Base-by-base conservation (phyloP, 2,797 vertebrate species). In the Labeo calbasu region DNA sequence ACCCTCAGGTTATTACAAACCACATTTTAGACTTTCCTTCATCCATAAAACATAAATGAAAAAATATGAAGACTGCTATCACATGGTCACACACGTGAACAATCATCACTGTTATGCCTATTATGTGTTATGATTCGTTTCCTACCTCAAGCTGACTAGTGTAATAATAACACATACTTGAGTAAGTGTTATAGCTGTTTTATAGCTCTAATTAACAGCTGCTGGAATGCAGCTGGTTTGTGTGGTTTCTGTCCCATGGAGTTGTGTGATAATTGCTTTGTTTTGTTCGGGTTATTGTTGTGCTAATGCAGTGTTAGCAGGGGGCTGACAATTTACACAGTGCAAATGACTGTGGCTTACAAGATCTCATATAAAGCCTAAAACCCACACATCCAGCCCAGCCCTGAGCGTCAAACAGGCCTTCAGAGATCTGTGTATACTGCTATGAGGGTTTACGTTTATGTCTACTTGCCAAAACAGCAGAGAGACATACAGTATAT, bases 301-400 rank as follows among this genome's bases (percentile, higher is more conserved):
- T 25, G 57, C 66, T 84, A 87, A 91, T 90, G 91, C 88, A 90
- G 89, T 90, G 84, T 86, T 88, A 69, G 73, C 40, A 28, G 63
- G 71, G 63, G 36, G 57, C 72, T 50, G 71, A 53, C 72, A n/a
- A 65, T 81, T 81, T 70, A 19, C 36, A 48, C 51, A 48, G 14
- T 14, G 13, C 66, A 50, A 59, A 84, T 21, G 40, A 61, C 9
- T 51, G 53, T 61, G 77, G n/a, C 14, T 68, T 28, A 21, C 28
- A 23, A 55, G 48, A 53, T 48, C 68, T 61, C 17, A 51, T 14
- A 43, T 43, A 55, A 55, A 66, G 19, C 25, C 19, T 25, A 23
- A 46, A 65, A 40, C 46, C 7, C 70, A 46, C 61, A 68, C 32
- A 72, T 9, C 23, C n/a, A 28, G 48, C 36, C 50, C 50, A 55